A percentile compares a stretch with the other conserved stretches of the same genome.
phyloP scores from a whole-genome alignment of 2,797 vertebrate species.

The Caiman crocodilus region DNA sequence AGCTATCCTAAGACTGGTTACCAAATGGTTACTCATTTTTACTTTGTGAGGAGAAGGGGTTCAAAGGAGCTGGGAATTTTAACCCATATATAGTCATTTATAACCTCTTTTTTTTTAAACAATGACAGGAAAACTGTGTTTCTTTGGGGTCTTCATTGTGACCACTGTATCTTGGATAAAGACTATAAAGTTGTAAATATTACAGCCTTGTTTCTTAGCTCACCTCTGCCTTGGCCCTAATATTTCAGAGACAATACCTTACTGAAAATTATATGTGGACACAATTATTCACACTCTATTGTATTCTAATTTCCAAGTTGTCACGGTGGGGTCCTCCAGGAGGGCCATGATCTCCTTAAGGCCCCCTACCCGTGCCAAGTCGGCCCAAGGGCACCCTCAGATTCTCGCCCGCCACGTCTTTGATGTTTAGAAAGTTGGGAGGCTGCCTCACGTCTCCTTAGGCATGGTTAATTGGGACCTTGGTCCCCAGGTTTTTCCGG shows the following conservation, averaged over 20 bases:
- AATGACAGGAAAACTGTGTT: conserved; percentile 51
- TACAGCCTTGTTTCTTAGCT: conserved; percentile 4
- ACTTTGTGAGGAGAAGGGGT: conserved; percentile 27
- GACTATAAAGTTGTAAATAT: conserved; percentile 43
- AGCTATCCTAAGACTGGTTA: conserved; percentile 75
- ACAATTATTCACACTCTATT: conserved; percentile 28
- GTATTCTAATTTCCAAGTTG: background rate
- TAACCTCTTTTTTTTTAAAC: conserved; percentile 46
- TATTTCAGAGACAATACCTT: background rate
- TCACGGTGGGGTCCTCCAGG: too few species aligned
- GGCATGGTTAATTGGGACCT: too few species aligned
- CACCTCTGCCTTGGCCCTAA: conserved; percentile 15
- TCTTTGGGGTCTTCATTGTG: conserved; percentile 53
- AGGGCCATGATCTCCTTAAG: too few species aligned
- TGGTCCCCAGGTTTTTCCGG: too few species aligned
- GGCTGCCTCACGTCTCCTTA: too few species aligned
- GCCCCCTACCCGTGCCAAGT: too few species aligned
- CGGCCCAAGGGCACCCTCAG: too few species aligned
- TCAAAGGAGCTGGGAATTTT: conserved; percentile 39
- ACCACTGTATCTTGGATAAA: conserved; percentile 65
- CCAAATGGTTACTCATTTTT: conserved; percentile 74
- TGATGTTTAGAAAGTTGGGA: too few species aligned
- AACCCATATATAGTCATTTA: conserved; percentile 33
- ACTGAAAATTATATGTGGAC: conserved; percentile 26
- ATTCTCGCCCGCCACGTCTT: too few species aligned